Evolutionary conservation across 1,140 invertebrate species (phyloP), one percentile per base, ranked within the genome.

Genomic region (Drosophila subobscura): DNA sequence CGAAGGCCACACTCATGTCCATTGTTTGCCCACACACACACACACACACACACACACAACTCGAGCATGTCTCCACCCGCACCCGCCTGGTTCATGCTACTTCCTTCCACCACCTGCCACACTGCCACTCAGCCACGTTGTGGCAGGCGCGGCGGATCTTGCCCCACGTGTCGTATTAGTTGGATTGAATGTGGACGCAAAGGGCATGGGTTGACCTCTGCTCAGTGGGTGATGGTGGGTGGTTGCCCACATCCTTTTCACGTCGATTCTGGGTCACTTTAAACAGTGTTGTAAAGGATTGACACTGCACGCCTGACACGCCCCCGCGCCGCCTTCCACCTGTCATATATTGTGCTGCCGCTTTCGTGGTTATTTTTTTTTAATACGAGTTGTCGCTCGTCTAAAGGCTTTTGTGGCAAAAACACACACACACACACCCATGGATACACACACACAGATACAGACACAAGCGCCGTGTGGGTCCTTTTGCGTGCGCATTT

Each of bases 401-500:
- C 63, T 61, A 63, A 58, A 58, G 55, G 51, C 64, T 70, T 72
- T 71, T 74, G 83, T 77, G 83, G 77, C 49, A 71, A 57, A 60
- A 33, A 59, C 14, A 29, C 37, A 54, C 45, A 51, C 52, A 52
- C 23, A 42, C 27, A 16, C 16, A 29, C 23, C n/a, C 33, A 37
- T 20, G 44, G n/a, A 53, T 23, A 49, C 16, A 42, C 20, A 41
- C n/a, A 29, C 6, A 41, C 12, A 37, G 10, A 44, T 33, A 23
- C 14, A 50, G 22, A 25, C n/a, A 42, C 42, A 41, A 27, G 51
- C 27, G 40, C 37, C 14, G 45, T 57, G 22, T 23, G 51, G 76
- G 70, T 72, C 81, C 79, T 80, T 80, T 86, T 86, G 73, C 74
- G 68, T 70, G 77, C 78, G 59, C 83, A 88, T 88, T 88, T 86